Percentiles rank a stretch among this genome's conserved stretches.
phyloP scores from a whole-genome alignment of 2,888 invertebrate species.

The Chromoteleia sp. region DNA sequence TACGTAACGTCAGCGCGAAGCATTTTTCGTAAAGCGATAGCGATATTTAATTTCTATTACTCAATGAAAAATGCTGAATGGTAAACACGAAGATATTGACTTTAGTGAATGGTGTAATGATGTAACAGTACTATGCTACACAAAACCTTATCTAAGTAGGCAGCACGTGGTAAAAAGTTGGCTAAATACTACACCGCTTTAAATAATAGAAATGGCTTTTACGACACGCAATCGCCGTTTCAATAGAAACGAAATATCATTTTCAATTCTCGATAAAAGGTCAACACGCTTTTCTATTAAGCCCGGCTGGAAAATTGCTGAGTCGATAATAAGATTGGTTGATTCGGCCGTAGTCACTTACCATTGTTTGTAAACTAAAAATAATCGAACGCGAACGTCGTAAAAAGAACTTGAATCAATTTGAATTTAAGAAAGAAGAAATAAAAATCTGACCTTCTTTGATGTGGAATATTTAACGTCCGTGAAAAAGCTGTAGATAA shows the following conservation, averaged over 20 bases:
- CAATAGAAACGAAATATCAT: slow-evolving; percentile 19
- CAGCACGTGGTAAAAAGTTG: slow-evolving; percentile 49
- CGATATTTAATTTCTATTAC: slow-evolving; percentile 27
- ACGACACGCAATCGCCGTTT: slow-evolving; percentile 10
- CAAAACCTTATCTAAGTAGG: slow-evolving; percentile 49
- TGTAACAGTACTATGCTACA: slow-evolving; percentile 37
- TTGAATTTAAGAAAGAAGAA: too few species aligned
- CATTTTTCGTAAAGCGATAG: slow-evolving; percentile 19
- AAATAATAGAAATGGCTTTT: slow-evolving; percentile 41
- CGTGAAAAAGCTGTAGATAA: too few species aligned
- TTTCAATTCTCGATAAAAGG: slow-evolving; percentile 26
- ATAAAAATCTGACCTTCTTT: too few species aligned
- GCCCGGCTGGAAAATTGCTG: slow-evolving; percentile 7
- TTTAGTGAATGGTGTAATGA: slow-evolving; percentile 50
- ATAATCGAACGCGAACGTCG: too few species aligned
- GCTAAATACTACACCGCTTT: slow-evolving; percentile 33
- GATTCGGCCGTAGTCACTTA: background rate
- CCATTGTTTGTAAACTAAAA: background rate
- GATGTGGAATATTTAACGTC: too few species aligned
- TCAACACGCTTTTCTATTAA: slow-evolving; percentile 21
- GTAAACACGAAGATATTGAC: slow-evolving; percentile 54
- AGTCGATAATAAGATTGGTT: slow-evolving; percentile 10
- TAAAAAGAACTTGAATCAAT: too few species aligned
- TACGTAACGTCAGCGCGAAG: background rate
- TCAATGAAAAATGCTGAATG: slow-evolving; percentile 25